phyloP scores from a whole-genome alignment of 2,797 vertebrate species.

The Peromyscus eremicus region DNA sequence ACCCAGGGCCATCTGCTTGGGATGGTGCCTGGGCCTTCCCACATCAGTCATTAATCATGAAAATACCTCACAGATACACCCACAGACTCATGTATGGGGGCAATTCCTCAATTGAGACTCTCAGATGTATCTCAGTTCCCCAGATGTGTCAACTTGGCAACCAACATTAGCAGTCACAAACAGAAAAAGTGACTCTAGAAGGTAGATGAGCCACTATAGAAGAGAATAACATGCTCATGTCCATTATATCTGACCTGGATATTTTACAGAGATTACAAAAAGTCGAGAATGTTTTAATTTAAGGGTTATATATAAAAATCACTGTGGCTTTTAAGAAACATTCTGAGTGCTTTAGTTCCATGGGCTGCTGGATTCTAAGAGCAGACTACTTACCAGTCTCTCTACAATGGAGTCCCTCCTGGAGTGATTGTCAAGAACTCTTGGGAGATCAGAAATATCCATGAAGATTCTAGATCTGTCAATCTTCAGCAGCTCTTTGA shows the following conservation, averaged over 20 bases:
- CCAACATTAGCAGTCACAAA: neutral
- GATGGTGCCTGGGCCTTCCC: neutral
- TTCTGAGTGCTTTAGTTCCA: conserved; percentile 8
- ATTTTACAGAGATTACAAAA: neutral
- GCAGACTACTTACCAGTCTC: neutral
- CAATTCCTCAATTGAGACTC: neutral
- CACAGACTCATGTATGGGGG: too few relatives aligned
- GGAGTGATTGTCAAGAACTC: conserved; percentile 20
- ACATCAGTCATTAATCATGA: neutral
- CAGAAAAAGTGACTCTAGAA: neutral
- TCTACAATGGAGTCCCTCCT: neutral
- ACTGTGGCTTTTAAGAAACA: conserved; percentile 20
- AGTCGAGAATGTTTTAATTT: neutral
- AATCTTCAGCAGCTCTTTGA: conserved; percentile 6
- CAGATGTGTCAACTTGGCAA: neutral
- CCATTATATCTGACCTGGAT: neutral
- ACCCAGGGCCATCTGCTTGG: neutral
- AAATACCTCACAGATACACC: neutral
- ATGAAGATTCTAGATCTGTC: neutral
- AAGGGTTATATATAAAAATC: conserved; percentile 6
- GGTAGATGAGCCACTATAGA: neutral
- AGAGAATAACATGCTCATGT: neutral
- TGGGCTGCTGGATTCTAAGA: neutral
- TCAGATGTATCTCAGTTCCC: too few relatives aligned
- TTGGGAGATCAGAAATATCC: neutral